Evolutionary conservation across 2,888 invertebrate genomes (phyloP).

Genomic region (Anoplius nigerrimus): DNA sequence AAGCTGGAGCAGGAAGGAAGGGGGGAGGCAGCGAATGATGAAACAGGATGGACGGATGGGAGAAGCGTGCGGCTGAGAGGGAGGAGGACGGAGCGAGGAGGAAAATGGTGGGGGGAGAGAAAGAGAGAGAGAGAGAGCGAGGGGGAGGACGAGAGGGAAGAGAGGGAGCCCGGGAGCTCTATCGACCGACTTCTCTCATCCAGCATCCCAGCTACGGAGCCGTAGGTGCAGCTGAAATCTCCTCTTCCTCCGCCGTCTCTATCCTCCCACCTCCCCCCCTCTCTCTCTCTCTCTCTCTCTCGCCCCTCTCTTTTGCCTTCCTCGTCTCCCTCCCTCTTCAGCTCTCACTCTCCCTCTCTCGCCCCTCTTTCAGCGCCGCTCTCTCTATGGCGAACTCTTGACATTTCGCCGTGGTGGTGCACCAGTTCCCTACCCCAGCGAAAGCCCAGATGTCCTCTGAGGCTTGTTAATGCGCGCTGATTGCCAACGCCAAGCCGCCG

Average conservation of each 20-base stretch:
- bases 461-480: constrained; percentile 62
- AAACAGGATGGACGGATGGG: constrained; percentile 11
- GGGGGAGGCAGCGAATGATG: neutral
- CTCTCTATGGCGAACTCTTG: constrained; percentile 59
- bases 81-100: constrained; percentile 26
- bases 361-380: constrained; percentile 21
- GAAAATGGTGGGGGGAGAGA: constrained; percentile 27
- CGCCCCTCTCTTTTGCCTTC: neutral
- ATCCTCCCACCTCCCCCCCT: constrained; percentile 17
- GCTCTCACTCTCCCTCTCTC: neutral
- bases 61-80: constrained; percentile 20
- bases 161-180: constrained; percentile 67
- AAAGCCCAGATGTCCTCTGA: constrained; percentile 62
- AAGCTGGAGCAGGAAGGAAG: constrained; percentile 1
- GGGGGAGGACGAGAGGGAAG: constrained; percentile 35
- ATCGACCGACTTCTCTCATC: constrained; percentile 73
- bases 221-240: constrained; percentile 65
- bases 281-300: constrained; percentile 16
- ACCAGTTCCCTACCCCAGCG: constrained; percentile 57
- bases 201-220: constrained; percentile 67
- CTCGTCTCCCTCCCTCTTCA: neutral
- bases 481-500: constrained; percentile 47
- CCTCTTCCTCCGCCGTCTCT: constrained; percentile 29
- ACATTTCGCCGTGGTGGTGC: constrained; percentile 62
- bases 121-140: constrained; percentile 42